phyloP scores from a whole-genome alignment of 2,797 vertebrate genomes.

The Numenius phaeopus region DNA sequence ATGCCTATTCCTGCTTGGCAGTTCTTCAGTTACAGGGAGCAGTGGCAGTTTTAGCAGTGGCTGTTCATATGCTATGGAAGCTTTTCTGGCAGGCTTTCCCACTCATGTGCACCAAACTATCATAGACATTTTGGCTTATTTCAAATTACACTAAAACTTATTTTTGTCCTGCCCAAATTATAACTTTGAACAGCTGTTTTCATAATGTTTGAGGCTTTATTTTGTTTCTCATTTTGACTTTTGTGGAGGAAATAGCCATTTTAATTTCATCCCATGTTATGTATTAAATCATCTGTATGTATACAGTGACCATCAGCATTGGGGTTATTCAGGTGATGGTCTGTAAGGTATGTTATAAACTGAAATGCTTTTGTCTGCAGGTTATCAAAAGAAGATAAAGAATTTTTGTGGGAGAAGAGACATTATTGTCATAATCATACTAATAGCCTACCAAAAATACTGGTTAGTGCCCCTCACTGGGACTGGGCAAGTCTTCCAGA shows the following conservation, averaged over 20 bases:
- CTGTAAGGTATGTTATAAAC: background rate
- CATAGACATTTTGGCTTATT: background rate
- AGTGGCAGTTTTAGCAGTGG: background rate
- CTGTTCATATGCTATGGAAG: background rate
- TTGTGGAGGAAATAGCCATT: background rate
- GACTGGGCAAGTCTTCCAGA: constrained; percentile 91
- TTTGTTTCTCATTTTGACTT: background rate
- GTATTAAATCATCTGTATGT: background rate
- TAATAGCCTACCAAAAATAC: constrained; percentile 90
- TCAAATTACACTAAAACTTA: background rate
- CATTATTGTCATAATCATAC: constrained; percentile 85
- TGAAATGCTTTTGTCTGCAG: constrained; percentile 75
- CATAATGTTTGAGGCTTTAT: background rate
- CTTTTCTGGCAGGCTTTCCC: background rate
- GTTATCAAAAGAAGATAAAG: constrained; percentile 90
- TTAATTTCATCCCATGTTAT: background rate
- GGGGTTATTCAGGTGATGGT: background rate
- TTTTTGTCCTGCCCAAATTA: background rate
- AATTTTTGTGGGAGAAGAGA: constrained; percentile 94
- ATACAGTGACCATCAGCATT: background rate
- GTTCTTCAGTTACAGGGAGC: background rate
- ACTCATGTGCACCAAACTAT: background rate
- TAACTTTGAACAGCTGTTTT: background rate
- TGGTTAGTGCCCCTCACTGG: constrained; percentile 94
- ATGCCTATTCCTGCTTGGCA: background rate